A percentile compares a stretch with the other conserved stretches of the same genome.
phyloP scores from a whole-genome alignment of 2,113 vertebrate genomes.

The Myotis davidii region DNA sequence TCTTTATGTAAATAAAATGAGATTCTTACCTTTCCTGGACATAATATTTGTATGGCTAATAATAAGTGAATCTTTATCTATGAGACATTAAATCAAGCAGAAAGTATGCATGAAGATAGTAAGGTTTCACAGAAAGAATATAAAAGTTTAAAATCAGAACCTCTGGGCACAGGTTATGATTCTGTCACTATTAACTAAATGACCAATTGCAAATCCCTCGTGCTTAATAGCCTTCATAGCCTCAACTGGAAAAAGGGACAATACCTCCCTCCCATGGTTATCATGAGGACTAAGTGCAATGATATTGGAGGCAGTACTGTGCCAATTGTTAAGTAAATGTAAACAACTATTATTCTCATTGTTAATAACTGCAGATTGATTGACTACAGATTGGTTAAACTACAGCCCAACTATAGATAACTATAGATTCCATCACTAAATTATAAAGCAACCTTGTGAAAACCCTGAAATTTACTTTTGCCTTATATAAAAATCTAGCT shows the following conservation, averaged over 20 bases:
- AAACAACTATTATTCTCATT: background rate
- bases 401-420: background rate
- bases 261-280: background rate
- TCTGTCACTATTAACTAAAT: background rate
- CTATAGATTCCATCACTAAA: background rate
- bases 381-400: background rate
- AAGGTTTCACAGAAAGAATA: conserved; percentile 9
- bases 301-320: background rate
- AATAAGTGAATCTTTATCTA: background rate
- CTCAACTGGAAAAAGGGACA: background rate
- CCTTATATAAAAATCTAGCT: background rate
- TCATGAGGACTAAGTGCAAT: background rate
- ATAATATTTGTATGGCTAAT: background rate
- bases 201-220: background rate
- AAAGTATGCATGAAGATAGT: background rate
- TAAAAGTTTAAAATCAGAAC: background rate
- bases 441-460: background rate
- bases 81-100: background rate
- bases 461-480: conserved; percentile 21
- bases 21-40: background rate
- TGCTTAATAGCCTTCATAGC: background rate
- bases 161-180: background rate
- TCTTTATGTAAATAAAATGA: background rate
- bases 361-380: background rate
- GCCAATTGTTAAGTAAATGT: background rate